Conservation (phyloP, 2,888 invertebrate genomes). For the Sphecodes monilicornis region DNA sequence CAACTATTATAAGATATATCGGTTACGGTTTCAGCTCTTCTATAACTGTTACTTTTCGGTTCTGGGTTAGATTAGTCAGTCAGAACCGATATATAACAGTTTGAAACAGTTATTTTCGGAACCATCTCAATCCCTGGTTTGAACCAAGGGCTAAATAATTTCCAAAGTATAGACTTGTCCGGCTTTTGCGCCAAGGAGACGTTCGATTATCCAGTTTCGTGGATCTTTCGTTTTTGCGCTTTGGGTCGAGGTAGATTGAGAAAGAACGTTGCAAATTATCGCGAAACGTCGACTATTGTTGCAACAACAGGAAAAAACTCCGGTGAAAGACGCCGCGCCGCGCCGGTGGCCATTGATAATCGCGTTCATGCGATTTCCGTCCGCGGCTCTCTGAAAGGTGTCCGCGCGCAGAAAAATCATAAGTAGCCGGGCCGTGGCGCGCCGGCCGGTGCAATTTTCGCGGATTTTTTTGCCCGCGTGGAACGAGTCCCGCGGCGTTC, state of each 20-base stretch:
- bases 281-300: background rate
- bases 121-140: too few species aligned
- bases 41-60: too few species aligned
- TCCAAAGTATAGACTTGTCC: too few species aligned
- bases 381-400: background rate
- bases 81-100: too few species aligned
- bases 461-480: constrained; percentile 10
- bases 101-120: too few species aligned
- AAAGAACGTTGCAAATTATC: background rate
- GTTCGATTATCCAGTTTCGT: too few species aligned
- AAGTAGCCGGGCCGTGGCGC: background rate
- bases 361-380: background rate
- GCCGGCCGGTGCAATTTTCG: constrained; percentile 30
- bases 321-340: too few species aligned
- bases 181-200: too few species aligned
- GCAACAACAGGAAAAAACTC: background rate
- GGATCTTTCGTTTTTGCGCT: background rate
- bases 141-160: too few species aligned
- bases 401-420: background rate
- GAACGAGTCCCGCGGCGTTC: constrained; percentile 32
- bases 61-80: too few species aligned
- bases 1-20: too few species aligned
- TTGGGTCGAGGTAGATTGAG: background rate
- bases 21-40: too few species aligned
- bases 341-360: background rate